Evolutionary conservation across 1,140 invertebrate species (phyloP), one percentile per base, ranked within the genome.

Genomic region (Acyrthosiphon pisum): DNA sequence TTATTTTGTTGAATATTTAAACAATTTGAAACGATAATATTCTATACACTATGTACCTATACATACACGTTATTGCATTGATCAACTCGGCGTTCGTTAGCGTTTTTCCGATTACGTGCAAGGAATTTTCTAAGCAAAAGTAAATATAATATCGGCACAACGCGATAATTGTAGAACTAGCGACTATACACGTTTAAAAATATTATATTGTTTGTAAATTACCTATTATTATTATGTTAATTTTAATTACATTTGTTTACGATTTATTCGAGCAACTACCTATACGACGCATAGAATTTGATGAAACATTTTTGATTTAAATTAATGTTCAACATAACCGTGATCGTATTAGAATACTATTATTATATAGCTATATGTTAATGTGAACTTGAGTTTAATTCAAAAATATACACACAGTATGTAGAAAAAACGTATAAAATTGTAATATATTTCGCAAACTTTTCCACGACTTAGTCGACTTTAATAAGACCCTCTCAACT

Each of bases 1-100:
- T 68, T 68, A 68, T 68, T 68, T 14, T n/a, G 60, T 83, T 23
- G 81, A 83, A 83, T 83, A 83, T 83, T 83, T 83, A 83, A 41
- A 83, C 81, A 41, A 37, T 83, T 23, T 41, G 23, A 41, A 83
- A 83, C 81, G 37, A 37, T 37, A 68, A n/a, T 68, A n/a, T 68
- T n/a, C 30, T 14, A 68, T 60, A 56, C 1, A 8, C 11, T 11
- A 11, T 60, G 26, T 60, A 60, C 11, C 8, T 68, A 68, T 68
- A 14, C 6, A 22, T 30, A 68, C 11, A n/a, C 56, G 2, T n/a
- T 68, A n/a, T n/a, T 30, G 30, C 60, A 14, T n/a, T 68, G 60
- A 30, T 68, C 26, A 30, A 68, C 60, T 14, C 26, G 44, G 44
- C 3, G 30, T 68, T 68, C 60, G 60, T 68, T 68, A 68, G 30